Evolutionary conservation across 2,888 invertebrate species (phyloP).

Genomic region (Agrypnus murinus): DNA sequence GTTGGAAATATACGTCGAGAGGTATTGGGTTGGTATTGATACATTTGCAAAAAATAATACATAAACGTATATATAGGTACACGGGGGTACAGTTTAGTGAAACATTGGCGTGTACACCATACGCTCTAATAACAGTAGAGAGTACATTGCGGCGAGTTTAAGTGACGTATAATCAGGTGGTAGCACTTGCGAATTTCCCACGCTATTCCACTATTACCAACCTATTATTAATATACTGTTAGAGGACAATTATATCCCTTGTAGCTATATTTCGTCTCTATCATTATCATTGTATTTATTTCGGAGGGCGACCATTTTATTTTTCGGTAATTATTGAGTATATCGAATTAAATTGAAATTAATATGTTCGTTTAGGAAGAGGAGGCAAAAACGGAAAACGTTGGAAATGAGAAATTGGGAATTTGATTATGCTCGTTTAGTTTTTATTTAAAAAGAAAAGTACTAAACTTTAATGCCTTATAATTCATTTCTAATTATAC

Average conservation of each 20-base stretch:
- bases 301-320: conserved; percentile 49
- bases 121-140: conserved; percentile 65
- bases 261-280: conserved; percentile 60
- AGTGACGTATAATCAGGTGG: conserved; percentile 72
- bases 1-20: too few relatives aligned
- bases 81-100: conserved; percentile 32
- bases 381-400: too few relatives aligned
- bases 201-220: conserved; percentile 68
- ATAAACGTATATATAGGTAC: too few relatives aligned
- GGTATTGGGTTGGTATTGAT: too few relatives aligned
- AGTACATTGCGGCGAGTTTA: conserved; percentile 64
- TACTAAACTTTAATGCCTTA: too few relatives aligned
- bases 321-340: conserved; percentile 54
- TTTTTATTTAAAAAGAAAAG: too few relatives aligned
- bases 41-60: neutral
- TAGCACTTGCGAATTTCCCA: conserved; percentile 71
- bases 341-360: conserved; percentile 24
- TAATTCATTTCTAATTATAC: too few relatives aligned
- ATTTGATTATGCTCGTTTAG: too few relatives aligned
- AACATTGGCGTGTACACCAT: conserved; percentile 52
- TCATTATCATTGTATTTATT: conserved; percentile 55
- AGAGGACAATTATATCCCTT: conserved; percentile 68
- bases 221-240: conserved; percentile 71
- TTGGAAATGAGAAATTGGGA: too few relatives aligned
- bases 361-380: neutral